Evolutionary conservation across 2,113 vertebrate genomes (phyloP).

Genomic region (Prunella himalayana): DNA sequence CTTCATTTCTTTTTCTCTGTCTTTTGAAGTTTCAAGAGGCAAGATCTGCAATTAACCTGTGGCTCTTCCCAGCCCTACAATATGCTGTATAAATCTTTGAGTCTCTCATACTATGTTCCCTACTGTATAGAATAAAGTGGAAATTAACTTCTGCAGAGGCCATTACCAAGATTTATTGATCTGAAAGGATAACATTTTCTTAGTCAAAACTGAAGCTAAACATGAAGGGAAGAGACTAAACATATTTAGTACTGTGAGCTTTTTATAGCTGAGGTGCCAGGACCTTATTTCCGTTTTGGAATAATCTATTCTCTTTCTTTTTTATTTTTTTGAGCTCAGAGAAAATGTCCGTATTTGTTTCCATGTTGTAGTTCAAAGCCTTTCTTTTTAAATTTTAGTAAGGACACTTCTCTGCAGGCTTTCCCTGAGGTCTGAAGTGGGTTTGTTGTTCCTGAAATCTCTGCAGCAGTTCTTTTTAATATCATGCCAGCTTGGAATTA

Average conservation of each 20-base stretch:
- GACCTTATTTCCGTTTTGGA: conserved; percentile 5
- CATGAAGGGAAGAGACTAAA: conserved; percentile 40
- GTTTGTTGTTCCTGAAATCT: conserved; percentile 63
- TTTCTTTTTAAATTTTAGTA: conserved; percentile 50
- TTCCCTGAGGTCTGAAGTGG: conserved; percentile 47
- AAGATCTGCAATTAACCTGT: conserved; percentile 1
- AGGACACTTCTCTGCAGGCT: conserved; percentile 55
- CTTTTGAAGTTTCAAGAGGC: conserved; percentile 30
- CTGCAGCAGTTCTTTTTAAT: conserved; percentile 60
- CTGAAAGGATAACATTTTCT: conserved; percentile 31
- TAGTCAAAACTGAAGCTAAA: conserved; percentile 35
- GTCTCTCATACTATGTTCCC: conserved; percentile 15
- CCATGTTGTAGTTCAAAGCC: conserved; percentile 51
- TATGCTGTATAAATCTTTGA: conserved; percentile 42
- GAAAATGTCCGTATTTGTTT: conserved; percentile 30
- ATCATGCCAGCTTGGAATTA: conserved; percentile 55
- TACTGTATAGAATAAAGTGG: conserved; percentile 51
- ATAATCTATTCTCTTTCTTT: conserved; percentile 35
- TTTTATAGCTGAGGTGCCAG: conserved; percentile 10
- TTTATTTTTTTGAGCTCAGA: not conserved
- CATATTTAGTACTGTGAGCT: conserved; percentile 19
- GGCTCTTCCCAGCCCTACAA: not conserved
- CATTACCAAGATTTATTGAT: conserved; percentile 43
- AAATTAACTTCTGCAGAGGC: conserved; percentile 28
- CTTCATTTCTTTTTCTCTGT: not conserved